These are phyloP conservation scores for Dasypolia templi DNA, from an alignment of 2,888 invertebrate species.

Conservation along the genomic window DNA sequence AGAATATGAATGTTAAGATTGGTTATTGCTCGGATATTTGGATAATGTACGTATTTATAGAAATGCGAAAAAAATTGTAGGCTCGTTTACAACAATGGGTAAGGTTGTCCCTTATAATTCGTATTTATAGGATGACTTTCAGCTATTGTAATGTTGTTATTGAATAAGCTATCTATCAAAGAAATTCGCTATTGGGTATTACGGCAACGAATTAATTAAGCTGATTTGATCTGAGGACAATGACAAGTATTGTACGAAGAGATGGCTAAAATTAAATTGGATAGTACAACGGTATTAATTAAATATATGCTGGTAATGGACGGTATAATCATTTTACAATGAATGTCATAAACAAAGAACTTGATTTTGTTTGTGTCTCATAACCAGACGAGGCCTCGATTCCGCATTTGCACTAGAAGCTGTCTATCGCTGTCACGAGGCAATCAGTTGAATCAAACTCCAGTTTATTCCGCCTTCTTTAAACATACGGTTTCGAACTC, in stretches of 20 bases:
- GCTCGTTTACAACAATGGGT: conserved; percentile 60
- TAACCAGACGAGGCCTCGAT: not conserved
- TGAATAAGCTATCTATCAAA: conserved; percentile 26
- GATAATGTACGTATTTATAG: conserved; percentile 67
- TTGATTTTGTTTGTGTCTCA: not conserved
- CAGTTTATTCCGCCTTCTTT: not conserved
- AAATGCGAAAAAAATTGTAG: conserved; percentile 63
- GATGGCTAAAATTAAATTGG: conserved; percentile 22
- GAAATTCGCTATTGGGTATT: conserved; percentile 29
- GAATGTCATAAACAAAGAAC: not conserved
- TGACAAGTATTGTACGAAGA: conserved; percentile 34
- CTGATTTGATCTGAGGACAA: conserved; percentile 44
- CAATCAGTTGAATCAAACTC: not conserved
- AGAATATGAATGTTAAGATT: conserved; percentile 75
- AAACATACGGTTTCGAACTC: not conserved
- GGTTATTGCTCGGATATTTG: conserved; percentile 75
- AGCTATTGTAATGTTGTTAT: conserved; percentile 46
- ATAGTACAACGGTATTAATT: conserved; percentile 18
- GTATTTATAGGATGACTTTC: conserved; percentile 40
- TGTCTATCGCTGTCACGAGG: not conserved
- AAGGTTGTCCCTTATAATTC: conserved; percentile 21
- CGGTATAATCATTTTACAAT: not conserved
- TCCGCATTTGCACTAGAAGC: not conserved
- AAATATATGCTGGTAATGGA: conserved; percentile 4
- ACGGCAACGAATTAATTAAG: conserved; percentile 49